Evolutionary conservation across 2,888 invertebrate genomes (phyloP), one percentile per base, ranked within the genome.

Genomic region (Eudemis profundana): DNA sequence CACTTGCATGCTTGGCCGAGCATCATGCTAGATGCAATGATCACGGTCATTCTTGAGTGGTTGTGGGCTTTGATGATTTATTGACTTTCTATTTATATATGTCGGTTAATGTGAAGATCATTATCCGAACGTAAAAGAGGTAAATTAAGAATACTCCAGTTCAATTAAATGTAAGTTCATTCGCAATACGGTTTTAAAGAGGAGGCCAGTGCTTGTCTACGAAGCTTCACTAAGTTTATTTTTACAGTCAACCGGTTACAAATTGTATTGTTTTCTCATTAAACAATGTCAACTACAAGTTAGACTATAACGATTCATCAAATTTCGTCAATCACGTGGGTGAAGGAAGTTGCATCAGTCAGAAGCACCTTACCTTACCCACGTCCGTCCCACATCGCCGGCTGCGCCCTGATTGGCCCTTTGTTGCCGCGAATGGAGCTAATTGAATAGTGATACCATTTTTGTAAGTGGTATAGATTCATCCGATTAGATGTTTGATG

Each of bases 311-410:
- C 72, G 72, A 73, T 74, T 69, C 73, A 74, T 72, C 75, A 76
- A 77, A 73, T 76, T 82, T 81, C 71, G 74, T 75, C 72, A 76
- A 70, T 46, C 8, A 59, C 70, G 85, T 86, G 83, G 84, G 86
- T 78, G 70, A 74, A 85, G 87, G 87, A 88, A 82, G 85, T 89
- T 88, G 87, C 89, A 83, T 83, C 86, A 89, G 76, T 82, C 85
- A 88, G 76, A 77, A 78, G 75, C 80, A 80, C 78, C 83, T 82
- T 77, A 73, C 75, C 64, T 73, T 68, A 77, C 85, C 86, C 83
- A 86, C 86, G 82, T 78, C 71, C 76, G 80, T 76, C 76, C 83
- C 76, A 84, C 77, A 74, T 78, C 69, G 44, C 49, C 27, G 15
- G 44, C 57, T 65, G 69, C 77, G 74, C 72, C 70, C 72, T 74